Evolutionary conservation across 2,797 vertebrate genomes (phyloP), one percentile per base, ranked within the genome.

Genomic region (Phoxinus dragarum): DNA sequence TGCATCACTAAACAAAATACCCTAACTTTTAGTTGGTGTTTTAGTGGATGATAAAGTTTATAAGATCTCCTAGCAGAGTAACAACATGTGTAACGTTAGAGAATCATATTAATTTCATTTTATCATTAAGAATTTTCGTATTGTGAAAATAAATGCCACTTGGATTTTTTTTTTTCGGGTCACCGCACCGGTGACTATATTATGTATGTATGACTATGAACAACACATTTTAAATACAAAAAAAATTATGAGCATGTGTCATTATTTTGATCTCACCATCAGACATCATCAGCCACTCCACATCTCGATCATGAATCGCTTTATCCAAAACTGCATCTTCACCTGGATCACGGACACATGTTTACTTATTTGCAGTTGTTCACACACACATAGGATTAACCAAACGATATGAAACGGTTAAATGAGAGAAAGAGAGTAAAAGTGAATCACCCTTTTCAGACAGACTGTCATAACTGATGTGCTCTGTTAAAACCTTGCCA

Each of bases 401-500:
- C 17, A 61, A 72, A 56, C 31, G 12, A 40, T 8, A 21, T 34
- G 38, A 80, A 7, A 54, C 4, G 16, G 14, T 19, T 44, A 56
- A 3, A 31, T 19, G n/a, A 66, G 40, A 73, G 66, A 74, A 64
- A 38, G 7, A 36, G 67, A 47, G 67, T 9, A 36, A 21, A 49
- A 42, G 17, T 6, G 8, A 23, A 56, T 56, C 81, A 95, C 95
- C 95, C 92, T 73, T 91, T 16, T 93, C 92, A 3, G 84, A 90
- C 73, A 96, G 86, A 38, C 89, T 77, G 10, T 27, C 11, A 80
- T 81, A 87, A 88, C 92, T 88, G 87, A 97, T 94, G 81, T 97
- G 96, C 88, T 97, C 96, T 0, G 96, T 97, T 59, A 97, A 89
- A 85, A 97, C 96, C 4, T 61, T 76, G 0, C 97, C 97, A 85